A percentile compares a stretch with the other conserved stretches of the same genome.
phyloP scores from a whole-genome alignment of 2,888 invertebrate genomes.

The Heliconius sara region DNA sequence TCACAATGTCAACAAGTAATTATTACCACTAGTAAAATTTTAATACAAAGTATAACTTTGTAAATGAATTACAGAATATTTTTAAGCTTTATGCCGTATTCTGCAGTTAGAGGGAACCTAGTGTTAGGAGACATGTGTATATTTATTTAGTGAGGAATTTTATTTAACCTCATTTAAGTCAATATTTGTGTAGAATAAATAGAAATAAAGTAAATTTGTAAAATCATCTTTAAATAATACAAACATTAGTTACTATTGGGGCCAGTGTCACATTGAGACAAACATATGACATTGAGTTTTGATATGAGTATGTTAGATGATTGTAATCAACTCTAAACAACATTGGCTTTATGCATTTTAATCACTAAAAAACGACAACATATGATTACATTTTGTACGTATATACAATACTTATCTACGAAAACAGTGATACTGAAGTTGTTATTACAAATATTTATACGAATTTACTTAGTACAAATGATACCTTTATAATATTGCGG shows the following conservation, averaged over 20 bases:
- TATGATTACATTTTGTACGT: slow-evolving; percentile 54
- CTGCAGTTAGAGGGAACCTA: background rate
- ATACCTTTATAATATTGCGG: slow-evolving; percentile 74
- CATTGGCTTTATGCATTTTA: slow-evolving; percentile 46
- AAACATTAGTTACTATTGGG: slow-evolving; percentile 46
- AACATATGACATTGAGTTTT: slow-evolving; percentile 52
- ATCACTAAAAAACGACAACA: slow-evolving; percentile 50
- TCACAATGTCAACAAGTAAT: background rate
- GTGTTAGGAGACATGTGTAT: background rate
- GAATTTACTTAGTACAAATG: slow-evolving; percentile 54
- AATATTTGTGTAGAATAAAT: background rate
- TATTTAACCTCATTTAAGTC: background rate
- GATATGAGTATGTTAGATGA: slow-evolving; percentile 49
- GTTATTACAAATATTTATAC: slow-evolving; percentile 63
- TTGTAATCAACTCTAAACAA: slow-evolving; percentile 44
- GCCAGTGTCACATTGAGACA: slow-evolving; percentile 52
- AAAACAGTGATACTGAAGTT: slow-evolving; percentile 71
- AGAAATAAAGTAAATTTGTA: slow-evolving; percentile 4
- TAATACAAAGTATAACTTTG: background rate
- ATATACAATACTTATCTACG: slow-evolving; percentile 61
- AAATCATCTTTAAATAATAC: slow-evolving; percentile 32
- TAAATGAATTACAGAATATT: background rate
- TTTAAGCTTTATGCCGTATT: too few relatives aligned
- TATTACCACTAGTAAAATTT: slow-evolving; percentile 2
- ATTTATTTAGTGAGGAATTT: background rate